Percentiles rank a stretch among this genome's conserved stretches.
Evolutionary conservation across 2,888 invertebrate genomes (phyloP).

Genomic region (Hyposoter dolosus): DNA sequence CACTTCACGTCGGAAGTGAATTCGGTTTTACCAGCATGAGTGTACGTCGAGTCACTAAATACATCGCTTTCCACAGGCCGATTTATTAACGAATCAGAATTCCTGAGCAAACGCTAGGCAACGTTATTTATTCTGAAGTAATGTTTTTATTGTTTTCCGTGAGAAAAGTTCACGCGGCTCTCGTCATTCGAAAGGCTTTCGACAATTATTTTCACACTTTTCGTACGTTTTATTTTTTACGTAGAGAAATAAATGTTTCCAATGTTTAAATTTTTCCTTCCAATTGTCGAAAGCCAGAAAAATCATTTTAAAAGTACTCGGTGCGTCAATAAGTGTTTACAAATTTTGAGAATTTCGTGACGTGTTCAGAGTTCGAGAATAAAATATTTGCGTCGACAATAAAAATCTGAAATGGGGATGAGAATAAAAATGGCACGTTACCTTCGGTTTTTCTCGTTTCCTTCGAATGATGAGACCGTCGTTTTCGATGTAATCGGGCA

Average conservation of each 20-base stretch:
- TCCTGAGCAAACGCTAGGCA: not conserved
- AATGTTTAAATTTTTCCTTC: not conserved
- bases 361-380: too few species aligned
- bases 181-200: not conserved
- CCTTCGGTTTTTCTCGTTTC: constrained; percentile 91
- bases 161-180: not conserved
- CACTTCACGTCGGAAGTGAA: constrained; percentile 9
- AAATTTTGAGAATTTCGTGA: too few species aligned
- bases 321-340: too few species aligned
- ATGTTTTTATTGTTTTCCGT: not conserved
- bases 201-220: too few species aligned
- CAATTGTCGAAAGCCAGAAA: too few species aligned
- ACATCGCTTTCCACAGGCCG: not conserved
- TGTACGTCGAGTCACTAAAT: not conserved
- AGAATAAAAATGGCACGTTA: constrained; percentile 83
- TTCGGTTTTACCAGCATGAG: not conserved
- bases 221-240: not conserved
- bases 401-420: not conserved
- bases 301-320: too few species aligned
- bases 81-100: not conserved
- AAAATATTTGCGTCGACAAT: too few species aligned
- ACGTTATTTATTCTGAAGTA: not conserved
- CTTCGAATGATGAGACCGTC: constrained; percentile 91
- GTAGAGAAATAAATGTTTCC: not conserved
- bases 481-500: constrained; percentile 96